Conservation (phyloP, 2,888 invertebrate genomes). For the Brenthis daphne region DNA sequence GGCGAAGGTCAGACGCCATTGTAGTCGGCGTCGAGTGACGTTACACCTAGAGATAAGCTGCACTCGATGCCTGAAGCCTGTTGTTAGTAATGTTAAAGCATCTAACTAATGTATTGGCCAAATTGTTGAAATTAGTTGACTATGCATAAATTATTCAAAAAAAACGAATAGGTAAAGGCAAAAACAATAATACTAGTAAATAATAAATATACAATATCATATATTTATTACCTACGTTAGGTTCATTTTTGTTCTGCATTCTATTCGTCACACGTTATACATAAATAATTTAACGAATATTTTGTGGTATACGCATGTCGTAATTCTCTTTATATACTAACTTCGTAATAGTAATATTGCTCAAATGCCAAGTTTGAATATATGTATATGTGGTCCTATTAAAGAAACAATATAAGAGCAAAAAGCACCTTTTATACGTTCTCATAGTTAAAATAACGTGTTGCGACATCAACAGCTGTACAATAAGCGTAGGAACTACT, state of each 20-base stretch:
- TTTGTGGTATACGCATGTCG: conserved; percentile 3
- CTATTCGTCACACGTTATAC: background rate
- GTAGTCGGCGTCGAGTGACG: conserved; percentile 69
- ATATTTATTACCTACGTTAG: background rate
- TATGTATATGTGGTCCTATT: conserved; percentile 1
- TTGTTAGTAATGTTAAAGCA: conserved; percentile 12
- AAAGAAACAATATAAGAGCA: conserved; percentile 27
- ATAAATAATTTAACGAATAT: conserved; percentile 7
- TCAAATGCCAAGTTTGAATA: conserved; percentile 15
- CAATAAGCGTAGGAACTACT: conserved; percentile 34
- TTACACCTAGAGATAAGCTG: conserved; percentile 57
- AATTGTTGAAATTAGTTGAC: background rate
- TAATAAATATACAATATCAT: background rate
- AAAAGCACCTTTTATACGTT: conserved; percentile 30
- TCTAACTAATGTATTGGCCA: conserved; percentile 1
- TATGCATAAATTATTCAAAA: background rate
- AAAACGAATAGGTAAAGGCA: background rate
- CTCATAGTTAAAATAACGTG: conserved; percentile 28
- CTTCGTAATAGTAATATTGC: conserved; percentile 19
- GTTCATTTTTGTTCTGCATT: background rate
- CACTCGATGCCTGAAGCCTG: conserved; percentile 37
- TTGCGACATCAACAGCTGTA: conserved; percentile 33
- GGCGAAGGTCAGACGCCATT: conserved; percentile 78
- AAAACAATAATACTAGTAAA: background rate
- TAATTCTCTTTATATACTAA: conserved; percentile 1